A percentile compares a stretch with the other conserved stretches of the same genome.
phyloP scores from a whole-genome alignment of 2,888 invertebrate species.

The Orthosia cruda region DNA sequence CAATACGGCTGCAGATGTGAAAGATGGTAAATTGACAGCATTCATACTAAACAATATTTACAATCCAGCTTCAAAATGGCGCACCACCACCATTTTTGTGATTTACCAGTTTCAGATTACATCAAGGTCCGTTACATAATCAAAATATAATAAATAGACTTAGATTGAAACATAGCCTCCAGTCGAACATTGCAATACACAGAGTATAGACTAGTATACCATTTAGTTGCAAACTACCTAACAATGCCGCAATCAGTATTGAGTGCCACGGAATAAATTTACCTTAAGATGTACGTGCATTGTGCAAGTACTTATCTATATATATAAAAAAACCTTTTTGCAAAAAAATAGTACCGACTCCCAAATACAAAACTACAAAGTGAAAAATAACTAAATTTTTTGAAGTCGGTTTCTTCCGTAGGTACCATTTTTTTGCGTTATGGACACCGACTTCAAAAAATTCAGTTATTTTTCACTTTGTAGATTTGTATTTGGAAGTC shows the following conservation, averaged over 20 bases:
- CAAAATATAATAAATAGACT: neutral
- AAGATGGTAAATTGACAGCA: too few relatives aligned
- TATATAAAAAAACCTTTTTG: too few relatives aligned
- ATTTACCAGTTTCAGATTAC: neutral
- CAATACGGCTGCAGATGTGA: too few relatives aligned
- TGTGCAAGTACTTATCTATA: conserved; percentile 26
- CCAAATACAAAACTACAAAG: too few relatives aligned
- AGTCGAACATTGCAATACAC: conserved; percentile 30
- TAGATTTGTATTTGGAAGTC: too few relatives aligned
- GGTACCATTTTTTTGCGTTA: too few relatives aligned
- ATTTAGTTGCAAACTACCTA: conserved; percentile 18
- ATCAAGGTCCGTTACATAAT: neutral
- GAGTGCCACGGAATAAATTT: conserved; percentile 26
- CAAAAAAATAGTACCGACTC: too few relatives aligned
- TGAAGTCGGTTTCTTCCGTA: too few relatives aligned
- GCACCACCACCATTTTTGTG: neutral
- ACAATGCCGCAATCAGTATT: conserved; percentile 44
- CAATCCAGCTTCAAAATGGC: neutral
- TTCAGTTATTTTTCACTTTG: too few relatives aligned
- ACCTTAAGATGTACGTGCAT: conserved; percentile 6
- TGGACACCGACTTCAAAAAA: too few relatives aligned
- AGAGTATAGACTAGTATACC: neutral
- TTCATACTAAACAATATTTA: too few relatives aligned
- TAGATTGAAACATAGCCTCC: neutral
- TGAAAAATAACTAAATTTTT: too few relatives aligned